phyloP scores from a whole-genome alignment of 2,888 invertebrate species.

The Torymus tubicola region DNA sequence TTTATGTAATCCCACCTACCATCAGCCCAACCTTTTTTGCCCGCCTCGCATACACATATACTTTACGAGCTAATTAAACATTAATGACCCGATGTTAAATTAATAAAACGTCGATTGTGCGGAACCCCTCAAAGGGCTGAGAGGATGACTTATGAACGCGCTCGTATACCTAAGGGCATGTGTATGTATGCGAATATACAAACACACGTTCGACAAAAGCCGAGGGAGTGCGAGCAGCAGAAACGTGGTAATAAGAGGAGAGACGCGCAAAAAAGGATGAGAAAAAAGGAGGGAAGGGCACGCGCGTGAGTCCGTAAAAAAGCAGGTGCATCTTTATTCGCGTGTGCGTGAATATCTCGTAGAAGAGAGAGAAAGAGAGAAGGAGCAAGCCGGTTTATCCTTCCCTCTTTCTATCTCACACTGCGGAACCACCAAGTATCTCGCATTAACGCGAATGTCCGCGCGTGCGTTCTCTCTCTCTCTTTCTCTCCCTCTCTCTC shows the following conservation, averaged over 20 bases:
- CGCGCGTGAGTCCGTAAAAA: constrained; percentile 52
- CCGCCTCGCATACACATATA: background rate
- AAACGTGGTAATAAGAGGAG: constrained; percentile 9
- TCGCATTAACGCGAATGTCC: constrained; percentile 58
- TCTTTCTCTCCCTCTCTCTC: constrained; percentile 1
- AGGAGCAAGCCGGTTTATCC: constrained; percentile 59
- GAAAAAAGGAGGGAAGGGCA: background rate
- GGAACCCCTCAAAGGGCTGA: no score
- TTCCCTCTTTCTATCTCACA: no score
- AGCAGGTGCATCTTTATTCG: constrained; percentile 63
- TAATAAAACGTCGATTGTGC: constrained; percentile 17
- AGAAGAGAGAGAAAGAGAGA: background rate
- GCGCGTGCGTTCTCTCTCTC: constrained; percentile 58
- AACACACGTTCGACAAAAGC: background rate
- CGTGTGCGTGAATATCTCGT: constrained; percentile 20
- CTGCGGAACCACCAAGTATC: no score
- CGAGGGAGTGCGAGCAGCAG: background rate
- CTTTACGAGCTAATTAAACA: constrained; percentile 29
- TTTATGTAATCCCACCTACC: background rate
- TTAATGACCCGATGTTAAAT: constrained; percentile 15
- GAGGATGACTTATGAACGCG: no score
- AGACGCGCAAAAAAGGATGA: background rate
- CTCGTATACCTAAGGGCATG: no score
- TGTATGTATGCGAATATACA: no score
- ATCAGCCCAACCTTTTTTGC: background rate